Conservation (phyloP, 2,888 invertebrate genomes). For the Meteorus cinctellus region DNA sequence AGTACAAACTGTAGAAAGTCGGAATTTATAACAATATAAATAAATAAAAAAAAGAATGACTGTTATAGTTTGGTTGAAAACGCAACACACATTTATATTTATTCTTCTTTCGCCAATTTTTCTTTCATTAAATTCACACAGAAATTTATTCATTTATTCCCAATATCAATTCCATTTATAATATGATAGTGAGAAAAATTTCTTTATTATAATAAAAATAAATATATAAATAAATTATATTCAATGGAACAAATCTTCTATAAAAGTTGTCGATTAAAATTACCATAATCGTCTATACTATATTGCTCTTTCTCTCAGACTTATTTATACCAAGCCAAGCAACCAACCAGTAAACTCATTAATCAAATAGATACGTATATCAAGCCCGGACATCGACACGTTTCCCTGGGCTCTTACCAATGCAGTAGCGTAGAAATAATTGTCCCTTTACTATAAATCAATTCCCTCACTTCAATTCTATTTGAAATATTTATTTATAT, state of each 20-base stretch:
- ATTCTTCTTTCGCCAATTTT: no score
- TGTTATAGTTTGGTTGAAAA: not conserved
- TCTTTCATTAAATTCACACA: no score
- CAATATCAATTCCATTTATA: no score
- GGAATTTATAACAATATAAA: slow-evolving; percentile 50
- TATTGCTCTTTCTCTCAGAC: not conserved
- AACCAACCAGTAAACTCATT: slow-evolving; percentile 37
- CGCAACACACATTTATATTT: not conserved
- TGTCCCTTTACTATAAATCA: slow-evolving; percentile 6
- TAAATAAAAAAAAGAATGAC: slow-evolving; percentile 10
- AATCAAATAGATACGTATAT: slow-evolving; percentile 39
- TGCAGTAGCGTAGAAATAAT: slow-evolving; percentile 13
- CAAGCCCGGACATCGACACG: slow-evolving; percentile 34
- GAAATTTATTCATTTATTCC: no score
- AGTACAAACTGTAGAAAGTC: slow-evolving; percentile 58
- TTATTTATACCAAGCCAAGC: not conserved
- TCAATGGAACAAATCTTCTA: not conserved
- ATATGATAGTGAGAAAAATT: no score
- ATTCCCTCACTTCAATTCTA: slow-evolving; percentile 10
- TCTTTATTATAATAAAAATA: not conserved
- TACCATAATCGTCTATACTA: slow-evolving; percentile 19
- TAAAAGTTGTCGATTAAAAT: slow-evolving; percentile 24
- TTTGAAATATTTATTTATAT: not conserved
- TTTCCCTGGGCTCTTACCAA: slow-evolving; percentile 21
- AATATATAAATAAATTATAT: slow-evolving; percentile 12